Conservation (phyloP, 2,113 vertebrate genomes). For the Takifugu bimaculatus region DNA sequence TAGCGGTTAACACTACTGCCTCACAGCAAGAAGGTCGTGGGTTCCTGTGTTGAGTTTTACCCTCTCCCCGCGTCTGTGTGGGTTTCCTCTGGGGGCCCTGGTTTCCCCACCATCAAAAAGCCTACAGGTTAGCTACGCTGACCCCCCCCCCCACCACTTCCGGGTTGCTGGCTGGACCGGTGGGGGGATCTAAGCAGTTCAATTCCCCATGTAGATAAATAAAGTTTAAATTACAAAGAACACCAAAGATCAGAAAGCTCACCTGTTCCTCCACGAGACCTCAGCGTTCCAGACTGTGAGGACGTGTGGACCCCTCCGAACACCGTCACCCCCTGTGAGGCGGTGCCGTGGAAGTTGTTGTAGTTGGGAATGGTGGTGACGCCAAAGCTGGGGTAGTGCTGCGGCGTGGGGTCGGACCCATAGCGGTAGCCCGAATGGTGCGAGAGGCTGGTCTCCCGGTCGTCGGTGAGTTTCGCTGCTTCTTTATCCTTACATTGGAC, state of each 20-base stretch:
- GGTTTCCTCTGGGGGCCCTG: too few relatives aligned
- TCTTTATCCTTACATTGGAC: constrained; percentile 99
- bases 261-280: constrained; percentile 94
- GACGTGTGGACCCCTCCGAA: constrained; percentile 97
- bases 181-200: too few relatives aligned
- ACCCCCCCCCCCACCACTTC: too few relatives aligned
- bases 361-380: constrained; percentile 97
- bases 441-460: constrained; percentile 91
- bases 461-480: constrained; percentile 97
- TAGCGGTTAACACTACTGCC: too few relatives aligned
- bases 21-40: too few relatives aligned
- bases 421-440: constrained; percentile 96
- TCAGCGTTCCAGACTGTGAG: constrained; percentile 91
- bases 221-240: too few relatives aligned
- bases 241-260: constrained; percentile 8
- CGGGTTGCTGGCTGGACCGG: too few relatives aligned
- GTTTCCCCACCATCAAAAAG: too few relatives aligned
- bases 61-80: too few relatives aligned
- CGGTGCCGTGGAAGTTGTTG: constrained; percentile 92
- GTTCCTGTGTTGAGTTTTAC: too few relatives aligned
- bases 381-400: constrained; percentile 95
- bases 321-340: constrained; percentile 91
- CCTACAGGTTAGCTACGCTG: too few relatives aligned
- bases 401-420: constrained; percentile 97
- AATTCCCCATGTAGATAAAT: too few relatives aligned